These are phyloP conservation scores for Muricea muricata DNA, from an alignment of 92 coral and sea anemone species.

Conservation along the genomic window DNA sequence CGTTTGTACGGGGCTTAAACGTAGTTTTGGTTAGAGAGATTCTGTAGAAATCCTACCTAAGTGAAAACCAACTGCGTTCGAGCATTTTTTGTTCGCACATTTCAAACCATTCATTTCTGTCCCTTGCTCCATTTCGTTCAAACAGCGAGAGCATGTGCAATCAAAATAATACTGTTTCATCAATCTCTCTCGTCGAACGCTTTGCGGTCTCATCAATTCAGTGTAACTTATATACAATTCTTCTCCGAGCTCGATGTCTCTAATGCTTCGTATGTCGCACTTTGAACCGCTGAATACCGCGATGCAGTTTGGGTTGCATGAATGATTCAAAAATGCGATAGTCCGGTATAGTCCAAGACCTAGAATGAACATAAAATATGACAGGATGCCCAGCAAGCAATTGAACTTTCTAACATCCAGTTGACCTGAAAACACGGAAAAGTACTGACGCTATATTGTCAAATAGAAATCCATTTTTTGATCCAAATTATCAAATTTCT, in stretches of 20 bases:
- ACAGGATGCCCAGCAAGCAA: no score
- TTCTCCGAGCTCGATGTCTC: slow-evolving; percentile 66
- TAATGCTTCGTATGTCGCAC: slow-evolving; percentile 69
- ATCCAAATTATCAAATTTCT: no score
- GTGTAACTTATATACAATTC: slow-evolving; percentile 94
- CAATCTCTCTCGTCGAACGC: slow-evolving; percentile 73
- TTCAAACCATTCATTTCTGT: slow-evolving; percentile 68
- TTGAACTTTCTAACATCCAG: no score
- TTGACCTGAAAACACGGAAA: no score
- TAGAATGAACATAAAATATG: slow-evolving; percentile 39
- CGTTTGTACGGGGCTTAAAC: no score
- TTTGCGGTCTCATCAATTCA: slow-evolving; percentile 78
- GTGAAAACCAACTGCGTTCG: slow-evolving; percentile 57
- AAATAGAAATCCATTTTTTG: no score
- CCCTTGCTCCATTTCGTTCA: slow-evolving; percentile 60
- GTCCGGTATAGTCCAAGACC: slow-evolving; percentile 82
- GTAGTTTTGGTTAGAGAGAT: no score
- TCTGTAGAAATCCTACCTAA: no score
- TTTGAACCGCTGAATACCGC: slow-evolving; percentile 74
- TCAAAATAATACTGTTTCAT: slow-evolving; percentile 79
- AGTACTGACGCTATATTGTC: no score
- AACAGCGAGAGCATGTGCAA: slow-evolving; percentile 77
- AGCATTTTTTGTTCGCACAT: slow-evolving; percentile 70
- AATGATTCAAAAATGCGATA: slow-evolving; percentile 82
- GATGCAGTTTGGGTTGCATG: slow-evolving; percentile 91